These are phyloP conservation scores for Sclerodermus sp. DNA, from an alignment of 2,888 invertebrate species.

Conservation along the genomic window DNA sequence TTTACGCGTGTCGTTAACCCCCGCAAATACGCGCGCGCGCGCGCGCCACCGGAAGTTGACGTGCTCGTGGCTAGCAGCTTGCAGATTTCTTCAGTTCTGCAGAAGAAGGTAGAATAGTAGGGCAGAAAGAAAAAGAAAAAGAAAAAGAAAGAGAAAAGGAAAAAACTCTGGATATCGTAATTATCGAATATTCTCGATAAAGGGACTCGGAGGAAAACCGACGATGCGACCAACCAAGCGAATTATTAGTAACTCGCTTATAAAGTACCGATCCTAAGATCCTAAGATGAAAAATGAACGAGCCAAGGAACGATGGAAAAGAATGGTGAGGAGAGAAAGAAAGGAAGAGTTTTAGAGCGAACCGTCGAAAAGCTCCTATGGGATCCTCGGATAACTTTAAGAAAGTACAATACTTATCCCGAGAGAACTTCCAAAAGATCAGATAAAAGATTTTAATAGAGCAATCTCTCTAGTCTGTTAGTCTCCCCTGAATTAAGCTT, in stretches of 20 bases:
- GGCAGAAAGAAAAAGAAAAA: too few relatives aligned
- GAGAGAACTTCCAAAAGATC: conserved; percentile 18
- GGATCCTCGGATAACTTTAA: conserved; percentile 22
- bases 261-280: conserved; percentile 21
- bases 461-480: conserved; percentile 8
- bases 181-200: too few relatives aligned
- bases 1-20: too few relatives aligned
- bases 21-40: too few relatives aligned
- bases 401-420: conserved; percentile 25
- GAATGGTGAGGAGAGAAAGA: too few relatives aligned
- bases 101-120: too few relatives aligned
- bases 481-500: not conserved
- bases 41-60: too few relatives aligned
- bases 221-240: not conserved
- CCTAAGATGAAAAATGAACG: conserved; percentile 23
- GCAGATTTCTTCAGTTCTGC: too few relatives aligned
- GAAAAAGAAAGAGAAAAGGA: too few relatives aligned
- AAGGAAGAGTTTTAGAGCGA: conserved; percentile 5
- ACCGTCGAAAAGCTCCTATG: conserved; percentile 18
- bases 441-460: conserved; percentile 34
- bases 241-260: conserved; percentile 19
- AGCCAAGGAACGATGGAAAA: too few relatives aligned
- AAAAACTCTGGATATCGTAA: too few relatives aligned
- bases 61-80: too few relatives aligned
- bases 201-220: conserved; percentile 1